These are phyloP conservation scores for Smittia aterrima DNA, from an alignment of 2,888 invertebrate species.

Conservation along the genomic window DNA sequence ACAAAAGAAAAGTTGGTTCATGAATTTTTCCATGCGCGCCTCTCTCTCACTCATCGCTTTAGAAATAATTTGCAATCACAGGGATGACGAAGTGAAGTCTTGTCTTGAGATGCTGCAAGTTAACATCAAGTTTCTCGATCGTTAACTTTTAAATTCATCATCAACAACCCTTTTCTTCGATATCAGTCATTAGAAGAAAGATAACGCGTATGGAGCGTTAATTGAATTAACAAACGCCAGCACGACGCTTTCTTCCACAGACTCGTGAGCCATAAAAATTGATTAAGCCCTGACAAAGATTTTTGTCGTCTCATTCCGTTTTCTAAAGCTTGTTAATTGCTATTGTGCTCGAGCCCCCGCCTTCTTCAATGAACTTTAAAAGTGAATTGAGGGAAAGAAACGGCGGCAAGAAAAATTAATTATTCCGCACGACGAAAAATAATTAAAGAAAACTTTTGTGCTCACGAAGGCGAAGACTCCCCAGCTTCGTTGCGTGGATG, in stretches of 20 bases:
- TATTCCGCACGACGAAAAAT: slow-evolving; percentile 17
- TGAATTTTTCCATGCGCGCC: neutral
- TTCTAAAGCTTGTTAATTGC: slow-evolving; percentile 14
- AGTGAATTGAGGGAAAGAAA: neutral
- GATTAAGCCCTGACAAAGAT: neutral
- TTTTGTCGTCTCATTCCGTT: neutral
- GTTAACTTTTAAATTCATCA: no score
- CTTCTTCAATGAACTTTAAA: neutral
- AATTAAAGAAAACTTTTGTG: slow-evolving; percentile 25
- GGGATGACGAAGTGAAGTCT: no score
- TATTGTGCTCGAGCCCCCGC: neutral
- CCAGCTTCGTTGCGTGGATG: slow-evolving; percentile 1
- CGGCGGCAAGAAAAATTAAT: slow-evolving; percentile 11
- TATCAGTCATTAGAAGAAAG: no score
- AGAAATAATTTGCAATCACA: no score
- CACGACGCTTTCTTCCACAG: neutral
- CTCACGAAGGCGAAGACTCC: neutral
- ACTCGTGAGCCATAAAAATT: neutral
- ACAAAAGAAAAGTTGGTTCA: neutral
- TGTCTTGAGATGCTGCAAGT: no score
- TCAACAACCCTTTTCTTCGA: no score
- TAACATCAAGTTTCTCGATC: no score
- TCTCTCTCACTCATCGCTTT: neutral
- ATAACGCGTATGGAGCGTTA: no score
- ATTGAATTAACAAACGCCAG: neutral